phyloP scores from a whole-genome alignment of 2,888 invertebrate genomes.

The Gonocerus acuteangulatus region DNA sequence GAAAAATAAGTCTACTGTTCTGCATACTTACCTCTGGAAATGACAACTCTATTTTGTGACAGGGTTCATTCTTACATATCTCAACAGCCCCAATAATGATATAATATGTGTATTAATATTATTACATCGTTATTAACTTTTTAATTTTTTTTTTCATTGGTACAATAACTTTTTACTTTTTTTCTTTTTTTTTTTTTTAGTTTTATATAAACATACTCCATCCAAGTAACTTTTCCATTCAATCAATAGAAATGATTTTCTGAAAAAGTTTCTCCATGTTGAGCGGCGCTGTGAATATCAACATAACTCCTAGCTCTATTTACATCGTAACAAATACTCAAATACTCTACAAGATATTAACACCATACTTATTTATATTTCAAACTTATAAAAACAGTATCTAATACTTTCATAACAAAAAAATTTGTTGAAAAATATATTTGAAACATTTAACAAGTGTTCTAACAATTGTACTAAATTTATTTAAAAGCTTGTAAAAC shows the following conservation, averaged over 20 bases:
- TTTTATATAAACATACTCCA: slow-evolving; percentile 33
- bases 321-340: slow-evolving; percentile 32
- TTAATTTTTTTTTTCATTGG: background rate
- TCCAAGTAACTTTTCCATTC: slow-evolving; percentile 29
- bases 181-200: background rate
- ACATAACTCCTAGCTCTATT: slow-evolving; percentile 30
- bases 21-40: too few species aligned
- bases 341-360: slow-evolving; percentile 12
- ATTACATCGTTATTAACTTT: slow-evolving; percentile 16
- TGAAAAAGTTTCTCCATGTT: slow-evolving; percentile 32
- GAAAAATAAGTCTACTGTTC: too few species aligned
- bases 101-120: slow-evolving; percentile 15
- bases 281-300: slow-evolving; percentile 30
- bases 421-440: slow-evolving; percentile 34
- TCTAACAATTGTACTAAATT: slow-evolving; percentile 23
- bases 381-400: slow-evolving; percentile 20
- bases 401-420: slow-evolving; percentile 27
- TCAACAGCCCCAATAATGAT: slow-evolving; percentile 8
- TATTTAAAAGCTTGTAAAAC: slow-evolving; percentile 30
- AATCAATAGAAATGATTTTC: background rate
- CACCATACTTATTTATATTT: slow-evolving; percentile 10
- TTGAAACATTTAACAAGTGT: slow-evolving; percentile 35
- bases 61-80: too few species aligned
- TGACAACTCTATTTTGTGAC: too few species aligned
- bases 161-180: slow-evolving; percentile 6